Percentiles rank a stretch among this genome's conserved stretches.
Conservation (phyloP, 2,888 invertebrate species). For the Germaria angustata region DNA sequence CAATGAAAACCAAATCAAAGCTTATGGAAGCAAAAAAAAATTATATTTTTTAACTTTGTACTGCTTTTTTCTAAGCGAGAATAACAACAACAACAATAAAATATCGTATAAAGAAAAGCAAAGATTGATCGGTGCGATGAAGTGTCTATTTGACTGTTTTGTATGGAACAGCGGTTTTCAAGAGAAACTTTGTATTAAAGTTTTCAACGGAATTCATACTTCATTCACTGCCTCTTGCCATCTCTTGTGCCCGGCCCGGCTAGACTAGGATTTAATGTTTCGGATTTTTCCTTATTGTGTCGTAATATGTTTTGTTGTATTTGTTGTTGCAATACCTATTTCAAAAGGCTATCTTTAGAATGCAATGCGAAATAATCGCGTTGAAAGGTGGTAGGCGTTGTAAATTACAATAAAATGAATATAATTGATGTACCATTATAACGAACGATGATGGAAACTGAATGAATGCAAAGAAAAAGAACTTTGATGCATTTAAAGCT, state of each 20-base stretch:
- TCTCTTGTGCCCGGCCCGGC: not conserved
- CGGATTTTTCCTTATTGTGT: slow-evolving; percentile 39
- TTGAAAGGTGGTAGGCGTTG: slow-evolving; percentile 68
- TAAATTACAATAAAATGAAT: slow-evolving; percentile 68
- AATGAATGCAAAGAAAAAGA: slow-evolving; percentile 29
- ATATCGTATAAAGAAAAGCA: slow-evolving; percentile 24
- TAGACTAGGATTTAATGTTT: slow-evolving; percentile 48
- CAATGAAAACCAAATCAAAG: slow-evolving; percentile 53
- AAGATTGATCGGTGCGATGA: slow-evolving; percentile 67
- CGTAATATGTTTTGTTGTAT: slow-evolving; percentile 12
- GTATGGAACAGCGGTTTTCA: slow-evolving; percentile 61
- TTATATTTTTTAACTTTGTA: slow-evolving; percentile 32
- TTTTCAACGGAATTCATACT: slow-evolving; percentile 62
- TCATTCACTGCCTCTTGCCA: slow-evolving; percentile 7
- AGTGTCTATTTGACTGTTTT: slow-evolving; percentile 67
- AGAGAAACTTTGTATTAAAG: slow-evolving; percentile 58
- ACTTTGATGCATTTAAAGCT: slow-evolving; percentile 34
- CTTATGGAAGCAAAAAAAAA: slow-evolving; percentile 6
- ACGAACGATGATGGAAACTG: slow-evolving; percentile 34
- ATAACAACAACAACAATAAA: slow-evolving; percentile 17
- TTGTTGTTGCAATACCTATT: slow-evolving; percentile 21
- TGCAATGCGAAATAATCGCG: slow-evolving; percentile 63
- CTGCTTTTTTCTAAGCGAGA: slow-evolving; percentile 44
- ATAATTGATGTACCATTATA: slow-evolving; percentile 66
- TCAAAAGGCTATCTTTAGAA: slow-evolving; percentile 61